Percentiles rank a stretch among this genome's conserved stretches.
Evolutionary conservation across 2,113 vertebrate genomes (phyloP).

Genomic region (Anser brachyrhynchus): DNA sequence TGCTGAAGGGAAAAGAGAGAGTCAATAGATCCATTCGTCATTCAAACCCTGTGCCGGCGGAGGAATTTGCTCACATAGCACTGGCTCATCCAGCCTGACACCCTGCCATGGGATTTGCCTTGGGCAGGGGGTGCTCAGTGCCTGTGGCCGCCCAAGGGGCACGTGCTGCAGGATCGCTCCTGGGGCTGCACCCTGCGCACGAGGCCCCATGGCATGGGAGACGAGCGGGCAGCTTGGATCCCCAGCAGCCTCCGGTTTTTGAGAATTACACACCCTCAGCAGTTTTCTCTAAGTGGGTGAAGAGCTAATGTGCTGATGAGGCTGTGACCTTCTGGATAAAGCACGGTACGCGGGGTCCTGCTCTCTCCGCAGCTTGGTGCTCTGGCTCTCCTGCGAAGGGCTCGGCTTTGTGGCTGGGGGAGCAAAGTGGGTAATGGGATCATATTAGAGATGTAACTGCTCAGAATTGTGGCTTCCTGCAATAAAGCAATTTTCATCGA

Average conservation of each 20-base stretch:
- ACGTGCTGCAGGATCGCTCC: accelerated
- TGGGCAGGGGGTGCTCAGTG: accelerated
- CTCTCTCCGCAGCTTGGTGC: neutral
- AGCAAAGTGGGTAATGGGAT: neutral
- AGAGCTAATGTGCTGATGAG: neutral
- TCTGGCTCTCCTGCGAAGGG: neutral
- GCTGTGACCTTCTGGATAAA: neutral
- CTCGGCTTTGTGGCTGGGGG: neutral
- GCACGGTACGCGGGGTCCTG: neutral
- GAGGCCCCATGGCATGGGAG: neutral
- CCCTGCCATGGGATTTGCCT: accelerated
- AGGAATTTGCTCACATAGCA: accelerated
- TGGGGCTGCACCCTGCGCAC: neutral
- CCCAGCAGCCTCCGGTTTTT: neutral
- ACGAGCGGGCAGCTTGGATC: neutral
- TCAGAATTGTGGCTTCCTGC: slow-evolving; percentile 4
- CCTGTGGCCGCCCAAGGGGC: accelerated
- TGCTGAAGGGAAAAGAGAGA: neutral
- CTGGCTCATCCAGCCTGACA: neutral
- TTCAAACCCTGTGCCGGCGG: neutral
- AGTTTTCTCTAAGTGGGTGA: slow-evolving; percentile 6
- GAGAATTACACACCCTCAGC: neutral
- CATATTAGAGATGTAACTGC: neutral
- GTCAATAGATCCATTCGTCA: neutral
- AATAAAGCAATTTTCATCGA: slow-evolving; percentile 48